These are phyloP conservation scores for Griposia aprilina DNA, from an alignment of 2,888 invertebrate species.

Conservation along the genomic window DNA sequence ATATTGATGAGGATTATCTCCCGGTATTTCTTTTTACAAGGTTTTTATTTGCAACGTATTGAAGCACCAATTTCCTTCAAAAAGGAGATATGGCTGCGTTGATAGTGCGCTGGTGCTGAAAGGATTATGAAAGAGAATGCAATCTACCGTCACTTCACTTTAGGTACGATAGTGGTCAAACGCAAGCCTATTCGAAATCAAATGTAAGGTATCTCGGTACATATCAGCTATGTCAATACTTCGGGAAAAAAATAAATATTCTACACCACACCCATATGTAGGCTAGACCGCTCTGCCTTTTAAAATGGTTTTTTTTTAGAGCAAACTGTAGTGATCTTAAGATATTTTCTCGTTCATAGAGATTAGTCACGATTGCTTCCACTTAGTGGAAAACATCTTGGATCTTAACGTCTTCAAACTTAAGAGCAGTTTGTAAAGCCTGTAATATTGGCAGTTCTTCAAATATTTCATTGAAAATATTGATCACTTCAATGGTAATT, in stretches of 20 bases:
- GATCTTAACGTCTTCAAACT: constrained; percentile 13
- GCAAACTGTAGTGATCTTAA: not conserved
- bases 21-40: not conserved
- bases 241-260: not conserved
- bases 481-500: no score
- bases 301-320: not conserved
- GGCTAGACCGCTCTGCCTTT: not conserved
- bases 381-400: constrained; percentile 5
- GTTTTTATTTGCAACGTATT: not conserved
- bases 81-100: not conserved
- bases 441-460: constrained; percentile 9
- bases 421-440: constrained; percentile 1
- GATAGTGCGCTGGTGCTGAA: not conserved
- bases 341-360: constrained; percentile 20
- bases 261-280: not conserved
- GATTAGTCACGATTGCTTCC: constrained; percentile 22
- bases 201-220: not conserved
- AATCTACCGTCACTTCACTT: not conserved
- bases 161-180: not conserved
- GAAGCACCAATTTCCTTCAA: not conserved
- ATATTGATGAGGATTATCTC: constrained; percentile 20
- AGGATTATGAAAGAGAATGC: not conserved
- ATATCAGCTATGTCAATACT: not conserved
- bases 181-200: not conserved
- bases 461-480: not conserved